Conservation (phyloP, 2,888 invertebrate species). For the Andrena fulva region DNA sequence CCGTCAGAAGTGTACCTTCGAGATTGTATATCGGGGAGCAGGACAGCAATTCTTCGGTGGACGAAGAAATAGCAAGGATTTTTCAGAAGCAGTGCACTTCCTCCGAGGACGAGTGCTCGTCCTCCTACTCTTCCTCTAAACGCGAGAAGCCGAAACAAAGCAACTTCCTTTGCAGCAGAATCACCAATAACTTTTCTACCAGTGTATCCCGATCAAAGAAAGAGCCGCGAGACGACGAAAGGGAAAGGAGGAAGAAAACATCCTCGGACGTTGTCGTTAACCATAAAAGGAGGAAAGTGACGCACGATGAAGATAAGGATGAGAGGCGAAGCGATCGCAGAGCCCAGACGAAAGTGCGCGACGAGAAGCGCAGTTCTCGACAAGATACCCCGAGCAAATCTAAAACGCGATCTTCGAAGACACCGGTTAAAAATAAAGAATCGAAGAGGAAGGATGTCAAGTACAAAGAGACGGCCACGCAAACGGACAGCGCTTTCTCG, state of each 20-base stretch:
- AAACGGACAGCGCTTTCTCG: constrained; percentile 45
- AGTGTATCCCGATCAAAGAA: background rate
- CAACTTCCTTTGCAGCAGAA: background rate
- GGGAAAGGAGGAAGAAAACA: background rate
- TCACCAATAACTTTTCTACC: background rate
- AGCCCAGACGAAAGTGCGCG: background rate
- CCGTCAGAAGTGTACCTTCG: background rate
- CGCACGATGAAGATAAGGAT: background rate
- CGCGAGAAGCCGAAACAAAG: background rate
- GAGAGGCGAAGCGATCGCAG: background rate
- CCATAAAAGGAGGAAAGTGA: constrained; percentile 4
- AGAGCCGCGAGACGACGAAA: background rate
- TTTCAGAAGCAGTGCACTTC: constrained; percentile 49
- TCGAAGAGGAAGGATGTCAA: constrained; percentile 14
- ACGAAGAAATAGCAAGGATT: constrained; percentile 51
- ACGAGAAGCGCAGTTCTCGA: background rate
- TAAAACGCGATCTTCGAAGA: constrained; percentile 6
- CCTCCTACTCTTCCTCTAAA: background rate
- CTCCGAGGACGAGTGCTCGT: constrained; percentile 40
- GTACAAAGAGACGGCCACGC: constrained; percentile 38
- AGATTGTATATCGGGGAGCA: background rate
- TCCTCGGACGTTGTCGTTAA: background rate
- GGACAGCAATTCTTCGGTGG: background rate
- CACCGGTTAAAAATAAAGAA: background rate
- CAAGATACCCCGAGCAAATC: constrained; percentile 6